These are phyloP conservation scores for Nyleta sp. DNA, from an alignment of 2,888 invertebrate genomes.

Conservation along the genomic window DNA sequence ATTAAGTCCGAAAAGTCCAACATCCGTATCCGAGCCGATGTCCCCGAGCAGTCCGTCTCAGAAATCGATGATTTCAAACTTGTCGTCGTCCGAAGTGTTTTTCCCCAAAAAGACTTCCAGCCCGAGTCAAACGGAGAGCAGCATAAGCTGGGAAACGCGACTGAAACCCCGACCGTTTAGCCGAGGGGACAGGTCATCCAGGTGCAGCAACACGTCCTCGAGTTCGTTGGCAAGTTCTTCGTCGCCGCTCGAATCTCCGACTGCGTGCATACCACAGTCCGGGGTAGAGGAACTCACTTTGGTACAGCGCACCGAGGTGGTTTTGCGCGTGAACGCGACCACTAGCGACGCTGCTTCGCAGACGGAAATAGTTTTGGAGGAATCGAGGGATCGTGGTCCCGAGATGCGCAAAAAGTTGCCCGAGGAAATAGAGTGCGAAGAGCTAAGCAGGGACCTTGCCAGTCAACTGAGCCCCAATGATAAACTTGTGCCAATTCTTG, in stretches of 20 bases:
- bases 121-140: slow-evolving; percentile 78
- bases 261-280: slow-evolving; percentile 71
- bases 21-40: slow-evolving; percentile 8
- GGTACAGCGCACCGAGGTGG: slow-evolving; percentile 86
- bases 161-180: slow-evolving; percentile 34
- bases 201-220: slow-evolving; percentile 64
- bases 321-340: slow-evolving; percentile 85
- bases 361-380: slow-evolving; percentile 82
- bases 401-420: slow-evolving; percentile 85
- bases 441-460: slow-evolving; percentile 86
- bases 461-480: slow-evolving; percentile 86
- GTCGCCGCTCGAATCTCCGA: slow-evolving; percentile 73
- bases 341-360: slow-evolving; percentile 86
- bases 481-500: slow-evolving; percentile 86
- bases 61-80: slow-evolving; percentile 15
- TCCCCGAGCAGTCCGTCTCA: slow-evolving; percentile 31
- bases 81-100: slow-evolving; percentile 41
- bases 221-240: slow-evolving; percentile 71
- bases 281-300: slow-evolving; percentile 84
- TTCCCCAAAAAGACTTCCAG: slow-evolving; percentile 77
- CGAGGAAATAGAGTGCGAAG: slow-evolving; percentile 92
- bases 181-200: slow-evolving; percentile 43
- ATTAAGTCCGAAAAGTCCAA: slow-evolving; percentile 42
- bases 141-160: slow-evolving; percentile 68
- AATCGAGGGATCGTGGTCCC: slow-evolving; percentile 67